These are phyloP conservation scores for Hozukius guyotensis DNA, from an alignment of 2,797 vertebrate species.

Conservation along the genomic window DNA sequence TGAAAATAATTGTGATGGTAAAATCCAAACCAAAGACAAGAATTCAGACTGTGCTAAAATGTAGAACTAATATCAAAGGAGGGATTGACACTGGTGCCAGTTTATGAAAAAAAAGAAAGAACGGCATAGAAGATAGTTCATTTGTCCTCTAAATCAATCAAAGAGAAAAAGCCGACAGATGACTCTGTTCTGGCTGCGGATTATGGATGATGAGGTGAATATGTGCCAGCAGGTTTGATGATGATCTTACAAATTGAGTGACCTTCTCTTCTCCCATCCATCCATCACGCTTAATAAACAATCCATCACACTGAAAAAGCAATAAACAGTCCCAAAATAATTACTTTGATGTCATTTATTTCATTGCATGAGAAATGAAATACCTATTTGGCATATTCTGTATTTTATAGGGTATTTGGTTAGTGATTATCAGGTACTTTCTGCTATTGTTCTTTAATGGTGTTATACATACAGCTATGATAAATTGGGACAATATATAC, in stretches of 20 bases:
- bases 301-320: not conserved
- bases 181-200: not conserved
- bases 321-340: not conserved
- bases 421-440: not conserved
- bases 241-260: not conserved
- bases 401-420: not conserved
- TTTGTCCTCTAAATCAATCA: not conserved
- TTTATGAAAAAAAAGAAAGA: not conserved
- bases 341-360: not conserved
- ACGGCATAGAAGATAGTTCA: not conserved
- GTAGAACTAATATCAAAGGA: not conserved
- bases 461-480: not conserved
- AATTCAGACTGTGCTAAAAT: not conserved
- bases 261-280: not conserved
- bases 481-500: not conserved
- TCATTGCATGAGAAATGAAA: not conserved
- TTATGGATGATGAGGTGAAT: constrained; percentile 3
- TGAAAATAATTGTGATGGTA: not conserved
- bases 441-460: not conserved
- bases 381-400: not conserved
- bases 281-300: constrained; percentile 4
- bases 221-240: not conserved
- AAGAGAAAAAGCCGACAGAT: not conserved
- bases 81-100: not conserved
- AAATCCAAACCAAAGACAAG: not conserved